Evolutionary conservation across 2,113 vertebrate species (phyloP).

Genomic region (Oncorhynchus clarkii): DNA sequence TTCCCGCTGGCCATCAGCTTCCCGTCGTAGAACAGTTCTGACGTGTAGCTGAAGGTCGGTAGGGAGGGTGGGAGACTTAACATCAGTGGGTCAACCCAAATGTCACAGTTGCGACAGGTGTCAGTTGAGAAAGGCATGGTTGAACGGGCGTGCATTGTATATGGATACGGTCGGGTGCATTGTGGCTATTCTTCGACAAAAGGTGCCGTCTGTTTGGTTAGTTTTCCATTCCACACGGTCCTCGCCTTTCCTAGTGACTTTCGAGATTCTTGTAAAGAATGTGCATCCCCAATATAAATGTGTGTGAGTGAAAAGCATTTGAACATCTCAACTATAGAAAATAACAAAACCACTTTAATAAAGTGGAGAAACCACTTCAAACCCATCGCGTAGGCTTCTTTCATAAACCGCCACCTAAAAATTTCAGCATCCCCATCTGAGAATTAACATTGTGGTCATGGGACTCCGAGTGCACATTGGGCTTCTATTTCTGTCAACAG

Average conservation of each 20-base stretch:
- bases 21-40: conserved; percentile 98
- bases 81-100: background rate
- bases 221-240: too few relatives aligned
- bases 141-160: background rate
- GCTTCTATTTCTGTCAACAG: background rate
- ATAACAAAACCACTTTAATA: too few relatives aligned
- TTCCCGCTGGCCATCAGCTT: conserved; percentile 99
- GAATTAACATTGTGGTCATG: too few relatives aligned
- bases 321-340: too few relatives aligned
- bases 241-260: too few relatives aligned
- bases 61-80: background rate
- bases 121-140: background rate
- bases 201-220: background rate
- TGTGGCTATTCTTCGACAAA: background rate
- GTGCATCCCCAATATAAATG: too few relatives aligned
- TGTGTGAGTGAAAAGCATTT: too few relatives aligned
- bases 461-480: too few relatives aligned
- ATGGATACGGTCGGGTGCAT: too few relatives aligned
- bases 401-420: background rate
- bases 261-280: too few relatives aligned
- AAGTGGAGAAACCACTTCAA: background rate
- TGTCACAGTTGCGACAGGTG: background rate
- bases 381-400: background rate
- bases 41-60: conserved; percentile 84
- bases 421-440: background rate